Evolutionary conservation across 2,113 vertebrate genomes (phyloP).

Genomic region (Forbesichthys papilliferus): DNA sequence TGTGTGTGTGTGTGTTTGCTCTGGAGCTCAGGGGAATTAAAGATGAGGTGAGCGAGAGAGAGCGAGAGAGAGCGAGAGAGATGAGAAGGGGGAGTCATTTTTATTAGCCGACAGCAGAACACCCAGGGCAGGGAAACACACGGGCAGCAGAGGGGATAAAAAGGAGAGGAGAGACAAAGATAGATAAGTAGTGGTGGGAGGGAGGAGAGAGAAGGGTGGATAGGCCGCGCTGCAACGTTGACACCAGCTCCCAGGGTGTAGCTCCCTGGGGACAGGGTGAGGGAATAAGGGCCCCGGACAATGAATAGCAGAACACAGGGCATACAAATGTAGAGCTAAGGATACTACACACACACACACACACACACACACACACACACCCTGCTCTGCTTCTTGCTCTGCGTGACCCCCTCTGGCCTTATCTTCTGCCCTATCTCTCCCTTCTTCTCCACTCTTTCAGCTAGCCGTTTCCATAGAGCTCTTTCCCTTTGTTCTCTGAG

Average conservation of each 20-base stretch:
- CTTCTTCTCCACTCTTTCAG: constrained; percentile 18
- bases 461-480: no score
- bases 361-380: constrained; percentile 32
- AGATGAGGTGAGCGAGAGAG: constrained; percentile 21
- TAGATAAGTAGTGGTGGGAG: background rate
- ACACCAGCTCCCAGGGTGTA: constrained; percentile 18
- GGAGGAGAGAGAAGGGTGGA: background rate
- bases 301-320: constrained; percentile 38
- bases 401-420: constrained; percentile 37
- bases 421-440: constrained; percentile 39
- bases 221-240: constrained; percentile 11
- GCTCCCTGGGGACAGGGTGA: background rate
- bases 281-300: constrained; percentile 11
- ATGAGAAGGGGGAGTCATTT: constrained; percentile 32
- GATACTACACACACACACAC: constrained; percentile 21
- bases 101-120: constrained; percentile 28
- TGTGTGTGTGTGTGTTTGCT: constrained; percentile 56
- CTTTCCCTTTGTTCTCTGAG: constrained; percentile 54
- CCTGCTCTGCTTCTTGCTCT: constrained; percentile 28
- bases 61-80: constrained; percentile 7
- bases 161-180: background rate
- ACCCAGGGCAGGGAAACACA: constrained; percentile 29
- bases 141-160: background rate
- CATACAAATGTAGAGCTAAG: constrained; percentile 38
- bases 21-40: constrained; percentile 44